A percentile compares a stretch with the other conserved stretches of the same genome.
These are phyloP conservation scores for Julus scandinavius DNA, from an alignment of 2,888 invertebrate species.

Conservation along the genomic window DNA sequence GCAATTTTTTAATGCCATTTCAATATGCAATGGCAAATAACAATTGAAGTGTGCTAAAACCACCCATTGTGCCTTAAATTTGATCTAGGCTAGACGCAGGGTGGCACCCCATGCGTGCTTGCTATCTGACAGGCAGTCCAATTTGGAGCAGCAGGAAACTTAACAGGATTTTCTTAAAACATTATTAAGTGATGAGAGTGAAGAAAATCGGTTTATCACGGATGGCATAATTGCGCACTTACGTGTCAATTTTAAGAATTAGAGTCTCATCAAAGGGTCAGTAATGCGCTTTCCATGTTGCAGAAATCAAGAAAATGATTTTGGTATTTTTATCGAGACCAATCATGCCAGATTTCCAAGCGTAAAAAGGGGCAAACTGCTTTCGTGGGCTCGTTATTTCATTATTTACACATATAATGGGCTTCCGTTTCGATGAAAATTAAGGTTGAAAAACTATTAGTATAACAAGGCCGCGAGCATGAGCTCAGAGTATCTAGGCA, in stretches of 20 bases:
- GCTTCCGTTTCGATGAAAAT: constrained; percentile 4
- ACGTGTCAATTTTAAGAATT: not conserved
- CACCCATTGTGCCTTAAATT: not conserved
- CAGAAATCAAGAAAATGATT: constrained; percentile 3
- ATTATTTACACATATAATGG: not conserved
- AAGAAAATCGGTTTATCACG: not conserved
- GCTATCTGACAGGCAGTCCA: not conserved
- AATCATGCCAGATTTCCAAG: constrained; percentile 12
- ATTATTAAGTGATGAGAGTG: not conserved
- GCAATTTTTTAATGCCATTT: not conserved
- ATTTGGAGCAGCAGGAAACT: not conserved
- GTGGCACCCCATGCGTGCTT: not conserved
- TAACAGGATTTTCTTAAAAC: not conserved
- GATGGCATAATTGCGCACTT: constrained; percentile 28
- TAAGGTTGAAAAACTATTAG: not conserved
- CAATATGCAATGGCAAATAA: not conserved
- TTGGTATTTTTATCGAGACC: not conserved
- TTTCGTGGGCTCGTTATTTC: not conserved
- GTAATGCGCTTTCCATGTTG: not conserved
- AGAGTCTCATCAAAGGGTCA: not conserved
- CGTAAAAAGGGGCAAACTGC: not conserved
- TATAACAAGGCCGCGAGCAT: not conserved
- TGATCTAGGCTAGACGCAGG: not conserved
- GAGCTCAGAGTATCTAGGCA: not conserved
- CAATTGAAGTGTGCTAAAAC: not conserved